Conservation (phyloP, 2,888 invertebrate genomes). For the Nemoura dubitans region DNA sequence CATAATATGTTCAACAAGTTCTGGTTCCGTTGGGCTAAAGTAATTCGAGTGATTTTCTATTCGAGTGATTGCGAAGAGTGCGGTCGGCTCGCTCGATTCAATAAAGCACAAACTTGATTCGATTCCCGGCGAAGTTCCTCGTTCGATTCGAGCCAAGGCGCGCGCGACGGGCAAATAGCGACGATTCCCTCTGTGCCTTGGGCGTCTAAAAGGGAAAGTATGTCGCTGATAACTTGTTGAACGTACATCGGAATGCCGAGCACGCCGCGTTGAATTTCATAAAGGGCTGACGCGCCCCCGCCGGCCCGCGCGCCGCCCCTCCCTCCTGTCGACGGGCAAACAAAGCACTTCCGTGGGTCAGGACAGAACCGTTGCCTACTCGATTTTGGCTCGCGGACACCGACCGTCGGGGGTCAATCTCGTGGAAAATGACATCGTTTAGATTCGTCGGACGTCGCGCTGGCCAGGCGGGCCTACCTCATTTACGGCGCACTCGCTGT, state of each 20-base stretch:
- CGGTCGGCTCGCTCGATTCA: background rate
- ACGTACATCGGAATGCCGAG: constrained; percentile 32
- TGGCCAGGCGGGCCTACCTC: background rate
- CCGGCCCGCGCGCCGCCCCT: too few species aligned
- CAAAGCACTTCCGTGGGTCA: background rate
- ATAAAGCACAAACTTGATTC: background rate
- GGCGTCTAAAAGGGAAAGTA: background rate
- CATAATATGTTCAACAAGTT: background rate
- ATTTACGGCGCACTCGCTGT: background rate
- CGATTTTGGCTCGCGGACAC: background rate
- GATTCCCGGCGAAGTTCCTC: background rate
- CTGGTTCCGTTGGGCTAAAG: background rate
- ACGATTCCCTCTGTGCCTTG: background rate
- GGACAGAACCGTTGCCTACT: background rate
- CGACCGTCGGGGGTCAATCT: background rate
- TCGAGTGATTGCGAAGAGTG: background rate
- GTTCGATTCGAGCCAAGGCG: background rate
- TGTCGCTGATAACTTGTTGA: constrained; percentile 14
- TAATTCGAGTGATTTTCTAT: background rate
- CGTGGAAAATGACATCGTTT: background rate
- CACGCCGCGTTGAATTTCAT: constrained; percentile 23
- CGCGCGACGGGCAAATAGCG: background rate
- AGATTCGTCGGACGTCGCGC: background rate
- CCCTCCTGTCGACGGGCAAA: background rate
- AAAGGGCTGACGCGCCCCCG: background rate